Base-by-base conservation (phyloP, 2,888 invertebrate genomes). In the Epistrophe grossulariae region DNA sequence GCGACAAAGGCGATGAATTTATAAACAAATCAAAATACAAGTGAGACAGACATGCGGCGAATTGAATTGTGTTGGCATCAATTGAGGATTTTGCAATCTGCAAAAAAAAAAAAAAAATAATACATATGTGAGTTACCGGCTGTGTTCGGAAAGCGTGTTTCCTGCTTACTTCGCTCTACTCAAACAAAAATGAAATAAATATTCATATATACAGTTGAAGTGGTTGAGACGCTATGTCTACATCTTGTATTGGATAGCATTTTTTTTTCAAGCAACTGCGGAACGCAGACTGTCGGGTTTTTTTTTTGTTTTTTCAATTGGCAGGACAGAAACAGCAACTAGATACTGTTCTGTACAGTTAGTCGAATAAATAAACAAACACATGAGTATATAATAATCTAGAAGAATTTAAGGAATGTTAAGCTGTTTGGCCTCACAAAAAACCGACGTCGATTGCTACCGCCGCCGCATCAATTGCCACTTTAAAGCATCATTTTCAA, bases 71-170 rank as follows among this genome's bases (percentile, higher is more conserved):
- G 52, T 64, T 74, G 31, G 72, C 72, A 52, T 52, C 7, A 62
- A 64, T 72, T 38, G 43, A 55, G 31, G 31, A 50, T 78, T 78
- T 35, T 59, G 59, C 11, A 59, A 35, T 35, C 17, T 76, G 35
- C 45, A 50, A 59, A 43, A 77, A 45, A 9, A 24, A 50, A 43
- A 11, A n/a, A 45, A 38, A 11, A n/a, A n/a, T n/a, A n/a, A n/a
- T n/a, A n/a, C n/a, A 9, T 43, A 62, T 35, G 66, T 50, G 72
- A 64, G 48, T 50, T 64, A 73, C 50, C 66, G 74, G 66, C 66
- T 74, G 79, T 66, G 74, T 74, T 73, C 66, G 59, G 31, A 74
- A 74, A 80, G 48, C 50, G 40, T 74, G 74, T 59, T 66, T 80
- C 66, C 66, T 80, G 79, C 31, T 57, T 64, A 40, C 19, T 10